Percentiles rank a stretch among this genome's conserved stretches.
These are phyloP conservation scores for Eurytoma californica DNA, from an alignment of 2,888 invertebrate genomes.

Conservation along the genomic window DNA sequence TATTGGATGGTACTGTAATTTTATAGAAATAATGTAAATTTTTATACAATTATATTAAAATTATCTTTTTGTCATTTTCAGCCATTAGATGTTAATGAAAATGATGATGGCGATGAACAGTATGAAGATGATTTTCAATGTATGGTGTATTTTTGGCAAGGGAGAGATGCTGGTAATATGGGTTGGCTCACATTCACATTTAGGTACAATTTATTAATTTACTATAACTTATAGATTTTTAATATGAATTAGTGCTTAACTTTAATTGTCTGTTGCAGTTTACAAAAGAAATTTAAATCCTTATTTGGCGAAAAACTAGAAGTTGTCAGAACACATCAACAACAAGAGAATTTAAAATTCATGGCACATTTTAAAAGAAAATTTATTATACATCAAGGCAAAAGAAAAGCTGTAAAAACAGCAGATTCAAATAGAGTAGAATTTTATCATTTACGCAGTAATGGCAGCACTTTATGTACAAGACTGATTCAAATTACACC, in stretches of 20 bases:
- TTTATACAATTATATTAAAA: background rate
- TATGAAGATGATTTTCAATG: slow-evolving; percentile 88
- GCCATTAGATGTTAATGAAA: slow-evolving; percentile 76
- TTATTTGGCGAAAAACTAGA: slow-evolving; percentile 93
- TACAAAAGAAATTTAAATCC: slow-evolving; percentile 93
- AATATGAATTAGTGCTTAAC: slow-evolving; percentile 9
- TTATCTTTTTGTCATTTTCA: slow-evolving; percentile 50
- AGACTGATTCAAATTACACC: slow-evolving; percentile 93
- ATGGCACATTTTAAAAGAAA: slow-evolving; percentile 97
- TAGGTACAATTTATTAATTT: slow-evolving; percentile 75
- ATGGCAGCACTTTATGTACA: slow-evolving; percentile 95
- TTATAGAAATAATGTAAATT: background rate
- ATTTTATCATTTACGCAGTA: slow-evolving; percentile 95
- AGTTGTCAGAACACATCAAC: slow-evolving; percentile 97
- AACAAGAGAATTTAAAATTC: slow-evolving; percentile 98
- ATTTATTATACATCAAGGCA: slow-evolving; percentile 94
- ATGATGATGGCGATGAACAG: slow-evolving; percentile 78
- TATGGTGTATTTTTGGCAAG: slow-evolving; percentile 99
- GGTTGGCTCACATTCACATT: slow-evolving; percentile 99
- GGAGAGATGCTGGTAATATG: slow-evolving; percentile 97
- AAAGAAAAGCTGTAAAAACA: slow-evolving; percentile 79
- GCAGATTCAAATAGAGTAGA: slow-evolving; percentile 79
- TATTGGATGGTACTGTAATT: slow-evolving; percentile 84
- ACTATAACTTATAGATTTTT: slow-evolving; percentile 64
- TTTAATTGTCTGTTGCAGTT: slow-evolving; percentile 72